Evolutionary conservation across 2,113 vertebrate species (phyloP), one percentile per base, ranked within the genome.

Genomic region (Hippocampus comes): DNA sequence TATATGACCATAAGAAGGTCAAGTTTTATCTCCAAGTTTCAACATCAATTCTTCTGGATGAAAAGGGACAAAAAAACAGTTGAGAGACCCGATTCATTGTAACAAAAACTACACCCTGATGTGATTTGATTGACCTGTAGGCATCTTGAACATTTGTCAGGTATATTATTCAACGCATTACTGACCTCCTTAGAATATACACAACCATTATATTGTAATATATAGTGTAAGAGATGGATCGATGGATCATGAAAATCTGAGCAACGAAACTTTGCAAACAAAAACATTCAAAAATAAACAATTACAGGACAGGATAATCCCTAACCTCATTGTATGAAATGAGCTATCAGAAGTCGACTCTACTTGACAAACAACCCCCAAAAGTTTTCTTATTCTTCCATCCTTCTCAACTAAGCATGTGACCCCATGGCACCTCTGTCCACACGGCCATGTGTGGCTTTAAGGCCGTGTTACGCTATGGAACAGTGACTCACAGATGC

Each of bases 401-500:
- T 74, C 49, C 63, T 75, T 76, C 70, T 43, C 72, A 65, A 61
- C 82, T 80, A 46, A 79, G 80, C 72, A 61, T 71, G 78, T 77
- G 68, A 69, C 70, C 79, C 70, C 11, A 17, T 81, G 82, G 76
- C 85, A 78, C 80, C 71, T 82, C 81, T 81, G 82, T 79, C 83
- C 79, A 75, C 86, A 78, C 67, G 76, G 67, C 81, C 87, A 86
- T 90, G 86, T 91, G 89, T 87, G 83, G 86, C 79, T 86, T 89
- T 82, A 82, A 82, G 88, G 84, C 67, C 74, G 76, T 77, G 84
- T 86, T 87, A 88, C 61, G 27, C 56, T 84, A 90, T 21, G 83
- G 89, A 80, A 86, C 89, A 91, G 85, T 89, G 82, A 80, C 43
- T 91, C 88, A 80, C 89, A 92, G 87, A 90, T 85, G 87, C 74